Base-by-base conservation (phyloP, 2,888 invertebrate genomes). In the Callyntrura guangdongensis region DNA sequence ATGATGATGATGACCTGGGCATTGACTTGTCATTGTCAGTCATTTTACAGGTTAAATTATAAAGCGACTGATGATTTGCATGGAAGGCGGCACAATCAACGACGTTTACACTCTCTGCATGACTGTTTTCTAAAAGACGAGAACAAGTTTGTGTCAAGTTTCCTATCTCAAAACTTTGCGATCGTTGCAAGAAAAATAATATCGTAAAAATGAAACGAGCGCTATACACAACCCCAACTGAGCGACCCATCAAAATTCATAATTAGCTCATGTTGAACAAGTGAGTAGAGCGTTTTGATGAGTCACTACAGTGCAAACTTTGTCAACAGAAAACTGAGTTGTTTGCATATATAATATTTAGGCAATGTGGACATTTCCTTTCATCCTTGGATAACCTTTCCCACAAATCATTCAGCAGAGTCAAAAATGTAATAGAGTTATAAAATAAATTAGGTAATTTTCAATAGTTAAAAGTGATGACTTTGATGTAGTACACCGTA, bases 21-120 rank as follows among this genome's bases (percentile, higher is more conserved):
- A 74, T 74, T 74, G 74, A 74, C 74, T 72, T 72, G 72, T 72
- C 72, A 72, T 74, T 72, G 72, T 74, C 74, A 74, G 74, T 74
- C 72, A 74, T 17, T n/a, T 72, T 47, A 12, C 47, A 74, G n/a
- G 74, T 14, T 49, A 74, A 20, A 20, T 36, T 36, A 36, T 36
- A 36, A 36, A 36, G 6, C 36, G 2, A 53, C 49, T 74, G 49
- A 14, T 74, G 49, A 74, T 22, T 53, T 22, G 49, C 22, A 74
- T 74, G 22, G 22, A 47, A 74, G 74, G 49, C 47, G 74, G 74
- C 74, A 20, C 22, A 36, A 36, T 74, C 72, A 45, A n/a, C 72
- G n/a, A 45, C 53, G 61, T 14, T 20, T 14, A 17, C 61, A 20
- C 20, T n/a, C 2, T 45, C 4, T 74, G n/a, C 25, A 20, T 47